These are phyloP conservation scores for Melospiza melodia DNA, from an alignment of 2,113 vertebrate genomes.

Conservation along the genomic window DNA sequence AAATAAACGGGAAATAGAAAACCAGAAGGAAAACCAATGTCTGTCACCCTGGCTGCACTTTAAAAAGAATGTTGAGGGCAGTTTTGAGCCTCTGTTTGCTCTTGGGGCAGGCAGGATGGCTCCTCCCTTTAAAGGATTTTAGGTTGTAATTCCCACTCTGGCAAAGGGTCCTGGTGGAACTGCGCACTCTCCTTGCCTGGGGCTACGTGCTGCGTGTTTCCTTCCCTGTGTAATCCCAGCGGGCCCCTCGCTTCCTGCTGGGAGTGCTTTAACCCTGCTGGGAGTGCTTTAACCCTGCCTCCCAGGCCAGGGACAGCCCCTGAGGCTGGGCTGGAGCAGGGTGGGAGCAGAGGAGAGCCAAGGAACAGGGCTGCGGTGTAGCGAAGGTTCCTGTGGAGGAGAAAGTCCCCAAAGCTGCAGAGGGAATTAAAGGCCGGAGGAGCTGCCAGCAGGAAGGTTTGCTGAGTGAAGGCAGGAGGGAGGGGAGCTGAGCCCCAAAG, in stretches of 20 bases:
- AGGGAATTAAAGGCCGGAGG: not conserved
- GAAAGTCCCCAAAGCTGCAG: not conserved
- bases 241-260: constrained; percentile 1
- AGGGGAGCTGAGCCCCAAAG: not conserved
- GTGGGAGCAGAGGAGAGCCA: not conserved
- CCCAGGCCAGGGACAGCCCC: not conserved
- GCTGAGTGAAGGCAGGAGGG: not conserved
- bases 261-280: not conserved
- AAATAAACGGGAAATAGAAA: not conserved
- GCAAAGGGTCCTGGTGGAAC: not conserved
- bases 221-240: constrained; percentile 25
- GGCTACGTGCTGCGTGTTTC: constrained; percentile 3
- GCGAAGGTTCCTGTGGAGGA: fast-evolving
- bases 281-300: not conserved
- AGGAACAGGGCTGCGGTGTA: not conserved
- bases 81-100: not conserved
- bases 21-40: not conserved
- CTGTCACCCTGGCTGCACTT: not conserved
- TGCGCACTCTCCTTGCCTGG: not conserved
- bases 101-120: not conserved
- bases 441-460: not conserved
- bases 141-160: not conserved
- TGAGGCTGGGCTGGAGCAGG: not conserved
- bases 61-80: not conserved
- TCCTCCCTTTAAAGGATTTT: not conserved